A percentile compares a stretch with the other conserved stretches of the same genome.
phyloP scores from a whole-genome alignment of 2,113 vertebrate species.

The Muntiacus muntjak region DNA sequence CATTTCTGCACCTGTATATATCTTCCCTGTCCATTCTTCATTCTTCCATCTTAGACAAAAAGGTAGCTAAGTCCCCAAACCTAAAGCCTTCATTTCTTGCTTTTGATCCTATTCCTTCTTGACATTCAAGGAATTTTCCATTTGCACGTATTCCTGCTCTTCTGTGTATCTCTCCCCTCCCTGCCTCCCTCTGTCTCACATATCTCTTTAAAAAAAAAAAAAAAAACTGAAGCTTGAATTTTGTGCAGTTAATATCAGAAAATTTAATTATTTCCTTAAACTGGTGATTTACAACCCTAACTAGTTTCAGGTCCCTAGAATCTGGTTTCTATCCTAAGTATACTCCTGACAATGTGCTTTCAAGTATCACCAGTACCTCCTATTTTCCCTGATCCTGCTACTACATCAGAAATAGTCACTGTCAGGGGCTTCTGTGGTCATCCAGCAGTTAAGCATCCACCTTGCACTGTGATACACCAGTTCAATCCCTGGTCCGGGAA shows the following conservation, averaged over 20 bases:
- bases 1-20: background rate
- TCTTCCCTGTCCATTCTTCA: background rate
- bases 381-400: background rate
- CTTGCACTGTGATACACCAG: background rate
- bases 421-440: background rate
- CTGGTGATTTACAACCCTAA: background rate
- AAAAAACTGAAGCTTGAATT: background rate
- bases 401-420: background rate
- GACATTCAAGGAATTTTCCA: background rate
- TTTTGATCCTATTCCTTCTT: conserved; percentile 5
- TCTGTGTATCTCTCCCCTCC: background rate
- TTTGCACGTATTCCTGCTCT: background rate
- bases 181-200: background rate
- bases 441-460: background rate
- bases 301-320: background rate
- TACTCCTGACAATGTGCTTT: background rate
- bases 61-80: background rate
- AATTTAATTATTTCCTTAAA: background rate
- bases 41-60: background rate
- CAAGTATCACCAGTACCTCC: background rate
- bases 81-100: background rate
- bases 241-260: background rate
- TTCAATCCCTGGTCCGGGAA: background rate
- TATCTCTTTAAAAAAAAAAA: background rate
- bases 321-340: background rate